phyloP scores from a whole-genome alignment of 2,888 invertebrate species.

The Dyspetes luteomarginatus region DNA sequence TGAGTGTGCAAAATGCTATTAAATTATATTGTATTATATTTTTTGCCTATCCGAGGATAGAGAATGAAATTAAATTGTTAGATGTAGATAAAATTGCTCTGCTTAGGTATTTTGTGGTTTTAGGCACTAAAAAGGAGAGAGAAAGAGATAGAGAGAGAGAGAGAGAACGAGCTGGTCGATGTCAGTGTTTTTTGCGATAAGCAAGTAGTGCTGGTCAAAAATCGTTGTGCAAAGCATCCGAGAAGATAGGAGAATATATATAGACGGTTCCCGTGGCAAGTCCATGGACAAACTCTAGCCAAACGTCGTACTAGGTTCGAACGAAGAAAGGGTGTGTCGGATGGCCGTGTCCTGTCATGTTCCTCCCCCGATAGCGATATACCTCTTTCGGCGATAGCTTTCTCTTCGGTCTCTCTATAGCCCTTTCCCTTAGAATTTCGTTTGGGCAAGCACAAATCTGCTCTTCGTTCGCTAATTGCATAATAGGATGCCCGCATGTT shows the following conservation, averaged over 20 bases:
- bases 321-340: slow-evolving; percentile 84
- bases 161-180: not conserved
- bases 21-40: too few species aligned
- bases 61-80: too few species aligned
- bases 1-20: too few species aligned
- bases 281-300: slow-evolving; percentile 48
- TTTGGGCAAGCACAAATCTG: slow-evolving; percentile 67
- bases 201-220: slow-evolving; percentile 72
- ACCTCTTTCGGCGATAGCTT: slow-evolving; percentile 76
- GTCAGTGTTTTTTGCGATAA: slow-evolving; percentile 80
- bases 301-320: slow-evolving; percentile 77
- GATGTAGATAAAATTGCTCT: too few species aligned
- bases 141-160: not conserved
- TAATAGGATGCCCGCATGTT: slow-evolving; percentile 82
- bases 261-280: slow-evolving; percentile 21
- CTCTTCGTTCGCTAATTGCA: slow-evolving; percentile 80
- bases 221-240: slow-evolving; percentile 7
- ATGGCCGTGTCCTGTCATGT: slow-evolving; percentile 83
- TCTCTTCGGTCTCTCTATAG: slow-evolving; percentile 70
- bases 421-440: slow-evolving; percentile 78
- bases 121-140: too few species aligned
- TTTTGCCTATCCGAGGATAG: too few species aligned
- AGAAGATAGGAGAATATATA: slow-evolving; percentile 38
- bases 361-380: slow-evolving; percentile 83
- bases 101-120: too few species aligned